These are phyloP conservation scores for Sweltsa coloradensis DNA, from an alignment of 1,140 invertebrate species.

Conservation along the genomic window DNA sequence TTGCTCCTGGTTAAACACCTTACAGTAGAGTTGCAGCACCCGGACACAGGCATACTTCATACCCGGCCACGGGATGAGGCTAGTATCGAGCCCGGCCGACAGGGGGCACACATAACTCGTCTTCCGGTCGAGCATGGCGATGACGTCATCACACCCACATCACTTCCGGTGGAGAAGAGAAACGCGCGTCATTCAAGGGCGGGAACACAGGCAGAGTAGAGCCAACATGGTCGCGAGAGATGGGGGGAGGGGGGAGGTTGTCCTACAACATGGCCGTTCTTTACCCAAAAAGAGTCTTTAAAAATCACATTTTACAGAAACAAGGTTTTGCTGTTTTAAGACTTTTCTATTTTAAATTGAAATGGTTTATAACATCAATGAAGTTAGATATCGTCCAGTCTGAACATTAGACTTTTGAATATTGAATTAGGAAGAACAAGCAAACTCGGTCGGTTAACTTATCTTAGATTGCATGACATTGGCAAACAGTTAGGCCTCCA, in stretches of 20 bases:
- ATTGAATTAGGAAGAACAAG: too few relatives aligned
- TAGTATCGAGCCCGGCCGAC: constrained; percentile 25
- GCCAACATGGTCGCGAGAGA: background rate
- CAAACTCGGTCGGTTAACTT: too few relatives aligned
- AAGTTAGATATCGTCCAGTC: too few relatives aligned
- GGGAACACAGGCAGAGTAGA: background rate
- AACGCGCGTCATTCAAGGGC: background rate
- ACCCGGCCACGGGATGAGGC: constrained; percentile 56
- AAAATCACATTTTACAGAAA: too few relatives aligned
- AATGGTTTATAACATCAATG: too few relatives aligned
- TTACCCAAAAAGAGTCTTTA: background rate
- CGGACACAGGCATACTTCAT: constrained; percentile 64
- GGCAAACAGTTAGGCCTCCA: too few relatives aligned
- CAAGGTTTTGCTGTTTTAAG: too few relatives aligned
- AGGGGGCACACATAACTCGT: constrained; percentile 20
- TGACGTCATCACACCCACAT: too few relatives aligned
- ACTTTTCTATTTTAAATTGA: too few relatives aligned
- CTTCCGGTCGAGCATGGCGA: background rate
- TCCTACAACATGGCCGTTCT: background rate
- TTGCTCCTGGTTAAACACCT: constrained; percentile 67
- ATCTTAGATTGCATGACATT: too few relatives aligned
- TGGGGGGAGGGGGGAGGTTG: background rate
- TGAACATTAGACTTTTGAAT: too few relatives aligned
- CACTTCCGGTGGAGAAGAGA: background rate
- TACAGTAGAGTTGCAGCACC: constrained; percentile 68